phyloP scores from a whole-genome alignment of 2,888 invertebrate genomes.

The Xanthorhoe spadicearia region DNA sequence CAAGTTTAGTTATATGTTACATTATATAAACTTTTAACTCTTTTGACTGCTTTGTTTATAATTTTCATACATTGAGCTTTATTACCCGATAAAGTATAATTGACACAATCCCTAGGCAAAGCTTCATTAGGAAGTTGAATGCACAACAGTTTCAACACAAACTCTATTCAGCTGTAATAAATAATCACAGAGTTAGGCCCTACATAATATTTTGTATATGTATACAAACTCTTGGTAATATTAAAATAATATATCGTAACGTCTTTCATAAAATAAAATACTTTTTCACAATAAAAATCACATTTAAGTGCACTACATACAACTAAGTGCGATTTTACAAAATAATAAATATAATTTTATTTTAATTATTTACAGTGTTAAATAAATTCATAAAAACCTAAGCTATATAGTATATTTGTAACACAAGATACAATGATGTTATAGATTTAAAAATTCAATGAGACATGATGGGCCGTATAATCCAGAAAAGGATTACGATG shows the following conservation, averaged over 20 bases:
- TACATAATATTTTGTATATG: constrained; percentile 11
- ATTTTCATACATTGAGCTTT: not conserved
- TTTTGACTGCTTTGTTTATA: not conserved
- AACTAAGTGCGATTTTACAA: constrained; percentile 31
- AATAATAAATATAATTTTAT: constrained; percentile 12
- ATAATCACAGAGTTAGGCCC: constrained; percentile 48
- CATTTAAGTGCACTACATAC: constrained; percentile 53
- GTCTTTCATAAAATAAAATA: constrained; percentile 69
- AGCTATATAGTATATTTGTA: constrained; percentile 5
- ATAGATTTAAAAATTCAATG: not conserved
- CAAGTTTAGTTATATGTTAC: not conserved
- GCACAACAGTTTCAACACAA: constrained; percentile 19
- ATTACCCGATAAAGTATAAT: not conserved
- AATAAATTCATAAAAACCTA: constrained; percentile 11
- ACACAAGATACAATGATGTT: constrained; percentile 3
- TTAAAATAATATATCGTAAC: constrained; percentile 49
- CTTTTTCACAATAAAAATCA: constrained; percentile 55
- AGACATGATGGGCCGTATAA: not conserved
- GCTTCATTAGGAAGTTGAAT: constrained; percentile 16
- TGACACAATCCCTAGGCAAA: not conserved
- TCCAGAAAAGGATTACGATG: not conserved
- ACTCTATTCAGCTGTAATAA: constrained; percentile 18
- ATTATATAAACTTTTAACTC: too few species aligned
- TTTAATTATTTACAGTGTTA: constrained; percentile 16
- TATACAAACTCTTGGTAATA: constrained; percentile 42